phyloP scores from a whole-genome alignment of 2,888 invertebrate genomes.

The Ophraella communa region DNA sequence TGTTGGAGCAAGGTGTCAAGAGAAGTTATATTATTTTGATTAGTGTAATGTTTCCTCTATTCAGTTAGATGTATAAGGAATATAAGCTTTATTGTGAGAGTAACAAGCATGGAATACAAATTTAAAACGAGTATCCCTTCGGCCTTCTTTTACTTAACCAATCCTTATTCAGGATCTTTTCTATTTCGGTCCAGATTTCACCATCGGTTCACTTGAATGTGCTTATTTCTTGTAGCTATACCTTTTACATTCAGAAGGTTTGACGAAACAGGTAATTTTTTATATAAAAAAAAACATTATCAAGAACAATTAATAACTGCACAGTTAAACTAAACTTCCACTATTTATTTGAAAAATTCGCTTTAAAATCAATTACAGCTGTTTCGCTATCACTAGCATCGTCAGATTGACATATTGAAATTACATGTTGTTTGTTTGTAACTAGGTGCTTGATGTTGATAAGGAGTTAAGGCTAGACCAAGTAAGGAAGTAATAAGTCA shows the following conservation, averaged over 20 bases:
- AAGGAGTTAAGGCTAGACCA: no score
- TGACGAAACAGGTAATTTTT: slow-evolving; percentile 13
- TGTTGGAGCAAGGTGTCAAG: slow-evolving; percentile 48
- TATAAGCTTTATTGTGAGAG: slow-evolving; percentile 50
- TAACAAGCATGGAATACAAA: slow-evolving; percentile 52
- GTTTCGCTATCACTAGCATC: no score
- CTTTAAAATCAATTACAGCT: no score
- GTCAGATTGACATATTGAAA: no score
- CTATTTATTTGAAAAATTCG: no score
- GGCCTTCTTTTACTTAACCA: slow-evolving; percentile 20
- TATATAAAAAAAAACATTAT: slow-evolving; percentile 21
- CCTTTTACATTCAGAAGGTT: slow-evolving; percentile 4
- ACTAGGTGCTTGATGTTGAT: no score
- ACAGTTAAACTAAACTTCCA: no score
- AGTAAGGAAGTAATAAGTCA: no score
- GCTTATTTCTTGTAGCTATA: slow-evolving; percentile 16
- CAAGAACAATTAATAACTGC: no score
- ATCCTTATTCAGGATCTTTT: slow-evolving; percentile 22
- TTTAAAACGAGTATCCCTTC: slow-evolving; percentile 43
- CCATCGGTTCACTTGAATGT: slow-evolving; percentile 24
- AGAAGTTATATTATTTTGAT: slow-evolving; percentile 31
- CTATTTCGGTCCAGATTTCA: slow-evolving; percentile 18
- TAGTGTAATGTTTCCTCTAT: slow-evolving; percentile 54
- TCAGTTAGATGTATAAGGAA: slow-evolving; percentile 53
- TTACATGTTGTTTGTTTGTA: no score